These are phyloP conservation scores for Gallinago media DNA, from an alignment of 2,113 vertebrate species.

Conservation along the genomic window DNA sequence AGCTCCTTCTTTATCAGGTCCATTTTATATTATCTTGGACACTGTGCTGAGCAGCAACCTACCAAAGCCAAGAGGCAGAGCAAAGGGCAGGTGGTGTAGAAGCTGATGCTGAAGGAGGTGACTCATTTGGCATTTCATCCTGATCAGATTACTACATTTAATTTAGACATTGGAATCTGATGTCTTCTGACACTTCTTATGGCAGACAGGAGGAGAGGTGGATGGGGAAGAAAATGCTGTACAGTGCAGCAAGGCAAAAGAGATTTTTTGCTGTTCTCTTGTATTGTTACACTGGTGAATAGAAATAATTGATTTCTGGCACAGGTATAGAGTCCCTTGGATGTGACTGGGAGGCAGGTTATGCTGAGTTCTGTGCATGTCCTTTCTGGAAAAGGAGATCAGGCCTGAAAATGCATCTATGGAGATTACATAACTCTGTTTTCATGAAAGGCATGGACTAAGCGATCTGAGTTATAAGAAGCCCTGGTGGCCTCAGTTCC, in stretches of 20 bases:
- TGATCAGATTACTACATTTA: constrained; percentile 65
- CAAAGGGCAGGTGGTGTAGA: constrained; percentile 53
- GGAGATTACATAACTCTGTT: neutral
- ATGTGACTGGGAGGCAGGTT: neutral
- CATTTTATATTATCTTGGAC: constrained; percentile 29
- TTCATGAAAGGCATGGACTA: neutral
- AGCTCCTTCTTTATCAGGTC: constrained; percentile 5
- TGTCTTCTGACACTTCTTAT: neutral
- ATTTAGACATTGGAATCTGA: constrained; percentile 49
- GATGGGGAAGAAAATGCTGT: neutral
- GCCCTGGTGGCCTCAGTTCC: neutral
- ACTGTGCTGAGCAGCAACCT: constrained; percentile 4
- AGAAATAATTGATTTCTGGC: neutral
- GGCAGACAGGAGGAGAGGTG: neutral
- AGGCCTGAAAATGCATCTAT: neutral
- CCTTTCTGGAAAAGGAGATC: neutral
- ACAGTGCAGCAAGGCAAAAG: neutral
- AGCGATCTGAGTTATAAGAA: neutral
- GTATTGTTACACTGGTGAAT: neutral
- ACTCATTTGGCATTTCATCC: constrained; percentile 68
- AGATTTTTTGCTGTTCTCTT: neutral
- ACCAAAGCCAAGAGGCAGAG: constrained; percentile 34
- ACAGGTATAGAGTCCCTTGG: neutral
- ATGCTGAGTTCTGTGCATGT: neutral
- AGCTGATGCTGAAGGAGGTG: constrained; percentile 49